These are phyloP conservation scores for Drosophila cracens DNA, from an alignment of 2,888 invertebrate species.

Conservation along the genomic window DNA sequence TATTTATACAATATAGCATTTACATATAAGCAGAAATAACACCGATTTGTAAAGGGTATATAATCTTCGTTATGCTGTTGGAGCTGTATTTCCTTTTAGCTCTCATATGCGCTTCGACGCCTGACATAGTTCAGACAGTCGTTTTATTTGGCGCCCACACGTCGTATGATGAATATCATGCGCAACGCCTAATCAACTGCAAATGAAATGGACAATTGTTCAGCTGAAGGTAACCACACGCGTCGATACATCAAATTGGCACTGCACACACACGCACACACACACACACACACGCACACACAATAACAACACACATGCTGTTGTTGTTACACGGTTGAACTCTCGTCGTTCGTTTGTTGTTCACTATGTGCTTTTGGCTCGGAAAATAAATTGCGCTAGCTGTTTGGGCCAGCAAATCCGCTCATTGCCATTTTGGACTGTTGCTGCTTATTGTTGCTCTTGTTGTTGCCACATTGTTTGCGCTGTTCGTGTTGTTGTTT, in stretches of 20 bases:
- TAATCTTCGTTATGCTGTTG: neutral
- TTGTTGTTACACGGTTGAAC: slow-evolving; percentile 33
- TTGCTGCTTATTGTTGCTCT: slow-evolving; percentile 22
- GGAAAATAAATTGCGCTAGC: slow-evolving; percentile 72
- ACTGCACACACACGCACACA: slow-evolving; percentile 40
- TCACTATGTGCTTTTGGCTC: slow-evolving; percentile 67
- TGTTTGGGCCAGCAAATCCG: slow-evolving; percentile 72
- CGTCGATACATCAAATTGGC: slow-evolving; percentile 78
- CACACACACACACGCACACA: slow-evolving; percentile 17
- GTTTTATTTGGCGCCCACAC: slow-evolving; percentile 44
- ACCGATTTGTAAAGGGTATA: neutral
- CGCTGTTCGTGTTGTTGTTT: slow-evolving; percentile 42
- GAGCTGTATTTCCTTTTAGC: neutral
- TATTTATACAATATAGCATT: neutral
- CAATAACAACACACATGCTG: slow-evolving; percentile 13
- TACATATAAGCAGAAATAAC: neutral
- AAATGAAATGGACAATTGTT: slow-evolving; percentile 80
- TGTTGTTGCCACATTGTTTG: slow-evolving; percentile 49
- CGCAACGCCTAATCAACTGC: slow-evolving; percentile 75
- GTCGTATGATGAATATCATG: slow-evolving; percentile 75
- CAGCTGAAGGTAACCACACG: slow-evolving; percentile 64
- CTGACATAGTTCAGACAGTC: slow-evolving; percentile 12
- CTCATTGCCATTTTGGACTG: slow-evolving; percentile 70
- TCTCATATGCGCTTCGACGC: slow-evolving; percentile 16
- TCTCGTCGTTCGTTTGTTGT: slow-evolving; percentile 47